Base-by-base conservation (phyloP, 92 coral and sea anemone genomes). In the Parazoanthus swiftii region DNA sequence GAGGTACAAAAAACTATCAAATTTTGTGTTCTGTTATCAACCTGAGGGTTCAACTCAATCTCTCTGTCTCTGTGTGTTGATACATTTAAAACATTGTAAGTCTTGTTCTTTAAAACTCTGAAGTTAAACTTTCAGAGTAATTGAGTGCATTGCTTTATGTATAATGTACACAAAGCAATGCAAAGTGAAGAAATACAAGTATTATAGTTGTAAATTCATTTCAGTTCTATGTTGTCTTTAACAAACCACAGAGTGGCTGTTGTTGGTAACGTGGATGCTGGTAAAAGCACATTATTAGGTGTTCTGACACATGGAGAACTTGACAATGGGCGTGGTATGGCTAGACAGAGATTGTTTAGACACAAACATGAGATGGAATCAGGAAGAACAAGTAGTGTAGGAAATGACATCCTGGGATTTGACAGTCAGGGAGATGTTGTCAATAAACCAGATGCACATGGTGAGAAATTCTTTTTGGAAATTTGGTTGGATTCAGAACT, bases 231-330 rank as follows among this genome's bases (percentile, higher is more conserved):
- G 8, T 25, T 90, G 33, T 16, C 14, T 36, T 74, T 18, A 1
- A 20, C 89, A 44, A 26, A 15, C 76, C 75, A 10, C 67, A 97
- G 99, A 56, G 99, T 97, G 86, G 99, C 99, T 68, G 99, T 97
- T 42, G 99, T 97, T 37, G 99, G 99, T n/a, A 97, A 97, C 91
- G 99, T 97, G 39, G 99, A 97, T 91, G 99, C 99, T n/a, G 99
- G 99, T 5, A 97, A 97, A 76, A 97, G 99, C 73, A 97, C 99
- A 36, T 85, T 97, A 75, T 91, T 97, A 7, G 99, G 99, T 58
- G 99, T 97, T 14, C 91, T 97, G 48, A 97, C 99, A 13, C 99
- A 97, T 77, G 99, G 99, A 8, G 99, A 97, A 70, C 95, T 97
- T 36, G 99, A 97, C 89, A 97, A 97, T 89, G 99, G 99, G 48